Base-by-base conservation (phyloP, 2,797 vertebrate genomes). In the Champsocephalus esox region DNA sequence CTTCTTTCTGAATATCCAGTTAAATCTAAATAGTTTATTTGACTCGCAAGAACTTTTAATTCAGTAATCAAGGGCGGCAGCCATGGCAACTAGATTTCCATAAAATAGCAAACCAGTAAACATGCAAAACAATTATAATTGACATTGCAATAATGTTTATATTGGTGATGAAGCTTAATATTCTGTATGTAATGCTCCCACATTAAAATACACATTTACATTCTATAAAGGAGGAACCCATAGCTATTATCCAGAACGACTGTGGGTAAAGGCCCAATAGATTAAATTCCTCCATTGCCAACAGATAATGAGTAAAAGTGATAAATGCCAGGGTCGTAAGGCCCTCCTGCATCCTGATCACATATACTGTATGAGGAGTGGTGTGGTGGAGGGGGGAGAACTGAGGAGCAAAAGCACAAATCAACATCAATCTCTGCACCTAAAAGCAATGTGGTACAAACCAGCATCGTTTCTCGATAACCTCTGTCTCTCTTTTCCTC, bases 381-480 rank as follows among this genome's bases (percentile, higher is more conserved):
- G 48, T 51, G 61, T 56, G 41, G 46, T 43, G 46, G 49, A 1
- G 43, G n/a, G 11, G 52, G 57, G 55, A 43, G 54, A 66, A 52
- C 56, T 0, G 44, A 71, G 73, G 56, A 60, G 68, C 75, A 68
- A 54, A 76, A 77, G 71, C 66, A 38, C n/a, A 66, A 75, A 56
- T 12, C 19, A 49, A 72, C 86, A 88, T 92, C 82, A 80, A 87
- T 89, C 87, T 89, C 78, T 84, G 64, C 62, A 57, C 65, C 51
- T 61, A 73, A 88, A 88, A 92, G 89, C 87, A 78, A 88, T 90
- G 59, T 28, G 41, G 46, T 54, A 79, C 83, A 85, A 89, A 82
- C 74, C 84, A 43, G 70, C 24, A 66, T 55, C 9, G 46, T 58
- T 77, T 80, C 79, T 75, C 58, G 2, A 64, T 82, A 81, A 87